Percentiles rank a stretch among this genome's conserved stretches.
These are phyloP conservation scores for Cactoblastis cactorum DNA, from an alignment of 2,888 invertebrate genomes.

Conservation along the genomic window DNA sequence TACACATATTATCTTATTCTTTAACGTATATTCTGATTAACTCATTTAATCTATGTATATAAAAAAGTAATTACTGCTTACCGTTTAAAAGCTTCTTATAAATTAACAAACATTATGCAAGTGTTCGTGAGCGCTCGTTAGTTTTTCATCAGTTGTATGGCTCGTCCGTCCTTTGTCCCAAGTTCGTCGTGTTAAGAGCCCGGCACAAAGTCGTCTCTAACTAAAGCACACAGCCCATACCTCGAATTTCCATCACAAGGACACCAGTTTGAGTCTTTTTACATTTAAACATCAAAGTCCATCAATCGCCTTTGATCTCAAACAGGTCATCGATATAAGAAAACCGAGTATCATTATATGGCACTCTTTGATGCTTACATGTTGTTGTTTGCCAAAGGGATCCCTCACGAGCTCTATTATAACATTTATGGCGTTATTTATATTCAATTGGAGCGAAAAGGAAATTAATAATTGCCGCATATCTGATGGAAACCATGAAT, in stretches of 20 bases:
- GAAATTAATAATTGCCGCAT: conserved; percentile 8
- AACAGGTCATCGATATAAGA: conserved; percentile 63
- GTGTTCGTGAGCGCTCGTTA: conserved; percentile 34
- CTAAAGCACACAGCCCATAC: conserved; percentile 45
- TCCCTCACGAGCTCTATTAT: not conserved
- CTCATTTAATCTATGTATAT: no score
- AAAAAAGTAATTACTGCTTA: not conserved
- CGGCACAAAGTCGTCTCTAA: conserved; percentile 40
- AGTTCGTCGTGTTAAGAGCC: conserved; percentile 41
- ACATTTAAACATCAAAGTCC: conserved; percentile 70
- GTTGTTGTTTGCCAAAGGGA: conserved; percentile 23
- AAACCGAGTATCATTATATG: conserved; percentile 35
- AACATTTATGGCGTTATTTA: conserved; percentile 2
- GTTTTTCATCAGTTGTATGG: conserved; percentile 44
- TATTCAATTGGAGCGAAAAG: conserved; percentile 1
- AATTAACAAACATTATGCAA: conserved; percentile 29
- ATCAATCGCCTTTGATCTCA: conserved; percentile 62
- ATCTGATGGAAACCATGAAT: conserved; percentile 12
- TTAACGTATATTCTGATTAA: no score
- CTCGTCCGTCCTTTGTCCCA: conserved; percentile 41
- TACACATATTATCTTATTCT: no score
- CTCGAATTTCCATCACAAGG: conserved; percentile 51
- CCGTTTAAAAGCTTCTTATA: conserved; percentile 11
- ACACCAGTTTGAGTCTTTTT: conserved; percentile 58
- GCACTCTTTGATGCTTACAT: conserved; percentile 22